phyloP scores from a whole-genome alignment of 2,113 vertebrate species.

The Machaerirhynchus nigripectus region DNA sequence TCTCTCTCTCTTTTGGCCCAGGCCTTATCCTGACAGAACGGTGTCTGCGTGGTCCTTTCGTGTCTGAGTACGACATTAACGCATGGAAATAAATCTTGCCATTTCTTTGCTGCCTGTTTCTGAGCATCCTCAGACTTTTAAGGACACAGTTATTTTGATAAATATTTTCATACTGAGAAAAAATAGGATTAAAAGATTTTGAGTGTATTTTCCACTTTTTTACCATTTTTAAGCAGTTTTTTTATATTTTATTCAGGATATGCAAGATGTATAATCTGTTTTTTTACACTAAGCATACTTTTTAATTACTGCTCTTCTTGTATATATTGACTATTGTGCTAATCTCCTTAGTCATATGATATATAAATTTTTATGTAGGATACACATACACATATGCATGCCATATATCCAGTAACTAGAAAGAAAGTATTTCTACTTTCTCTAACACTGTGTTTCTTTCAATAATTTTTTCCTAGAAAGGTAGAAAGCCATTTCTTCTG shows the following conservation, averaged over 20 bases:
- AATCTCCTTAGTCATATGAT: not conserved
- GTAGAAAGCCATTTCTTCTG: slow-evolving; percentile 81
- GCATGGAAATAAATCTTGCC: not conserved
- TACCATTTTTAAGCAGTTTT: not conserved
- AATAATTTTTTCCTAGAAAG: slow-evolving; percentile 73
- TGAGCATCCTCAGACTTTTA: not conserved
- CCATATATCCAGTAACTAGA: not conserved
- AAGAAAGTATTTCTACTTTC: not conserved
- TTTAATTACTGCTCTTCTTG: not conserved
- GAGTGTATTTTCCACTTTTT: not conserved
- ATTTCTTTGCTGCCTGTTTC: not conserved
- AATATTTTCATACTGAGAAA: not conserved
- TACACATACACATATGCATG: not conserved
- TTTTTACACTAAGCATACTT: not conserved
- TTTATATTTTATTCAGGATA: not conserved
- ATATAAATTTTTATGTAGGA: not conserved
- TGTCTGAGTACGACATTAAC: too few species aligned
- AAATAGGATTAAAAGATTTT: not conserved
- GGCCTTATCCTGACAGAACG: too few species aligned
- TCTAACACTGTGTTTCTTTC: not conserved
- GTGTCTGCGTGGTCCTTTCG: too few species aligned
- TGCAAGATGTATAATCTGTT: not conserved
- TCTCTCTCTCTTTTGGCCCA: too few species aligned
- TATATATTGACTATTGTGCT: not conserved
- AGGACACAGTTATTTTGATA: not conserved